Conservation (phyloP, 2,113 vertebrate species). For the Mus pahari region DNA sequence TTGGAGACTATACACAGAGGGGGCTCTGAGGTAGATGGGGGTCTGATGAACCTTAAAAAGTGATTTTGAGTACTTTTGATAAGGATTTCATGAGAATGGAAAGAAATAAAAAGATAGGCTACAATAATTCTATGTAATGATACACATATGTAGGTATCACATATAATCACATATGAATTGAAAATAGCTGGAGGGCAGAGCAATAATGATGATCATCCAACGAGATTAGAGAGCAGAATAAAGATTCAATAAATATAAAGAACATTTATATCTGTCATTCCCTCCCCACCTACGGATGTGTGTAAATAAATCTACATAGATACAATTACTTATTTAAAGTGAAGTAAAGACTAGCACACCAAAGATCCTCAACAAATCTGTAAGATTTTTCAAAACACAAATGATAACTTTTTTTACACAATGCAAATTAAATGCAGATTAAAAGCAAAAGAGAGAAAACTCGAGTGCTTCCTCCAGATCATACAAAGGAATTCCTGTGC, state of each 20-base stretch:
- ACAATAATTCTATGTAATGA: not conserved
- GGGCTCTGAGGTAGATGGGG: no score
- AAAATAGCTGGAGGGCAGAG: not conserved
- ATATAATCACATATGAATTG: not conserved
- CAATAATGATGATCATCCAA: not conserved
- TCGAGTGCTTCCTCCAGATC: no score
- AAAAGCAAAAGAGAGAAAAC: not conserved
- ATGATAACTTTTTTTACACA: not conserved
- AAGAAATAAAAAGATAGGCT: no score
- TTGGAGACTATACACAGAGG: not conserved
- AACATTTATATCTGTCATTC: not conserved
- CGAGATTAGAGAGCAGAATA: not conserved
- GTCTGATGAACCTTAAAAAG: not conserved
- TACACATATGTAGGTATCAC: not conserved
- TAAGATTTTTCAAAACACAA: not conserved
- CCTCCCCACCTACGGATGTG: rapidly evolving
- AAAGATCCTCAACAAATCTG: not conserved
- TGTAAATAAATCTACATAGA: not conserved
- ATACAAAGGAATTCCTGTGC: not conserved
- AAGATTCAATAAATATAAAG: not conserved
- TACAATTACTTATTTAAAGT: not conserved
- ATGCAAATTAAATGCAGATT: not conserved
- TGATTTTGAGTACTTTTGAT: not conserved
- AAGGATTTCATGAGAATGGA: not conserved
- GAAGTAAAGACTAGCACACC: not conserved